Base-by-base conservation (phyloP, 2,113 vertebrate species). In the Silurus asotus region DNA sequence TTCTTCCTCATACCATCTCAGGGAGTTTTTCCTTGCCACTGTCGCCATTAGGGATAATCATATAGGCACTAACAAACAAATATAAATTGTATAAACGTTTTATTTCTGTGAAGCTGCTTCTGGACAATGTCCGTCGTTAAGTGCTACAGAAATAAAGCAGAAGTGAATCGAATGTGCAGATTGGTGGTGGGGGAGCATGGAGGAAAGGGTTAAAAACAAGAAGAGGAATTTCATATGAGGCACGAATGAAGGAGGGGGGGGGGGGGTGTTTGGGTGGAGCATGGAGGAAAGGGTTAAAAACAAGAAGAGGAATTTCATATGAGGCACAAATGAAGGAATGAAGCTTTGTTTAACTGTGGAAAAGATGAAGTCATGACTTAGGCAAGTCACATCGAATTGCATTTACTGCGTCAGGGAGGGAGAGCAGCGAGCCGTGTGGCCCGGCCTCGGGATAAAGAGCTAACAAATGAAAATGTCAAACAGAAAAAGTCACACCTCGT, bases 291-390 rank as follows among this genome's bases (percentile, higher is more conserved):
- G 76, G 69, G 48, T 74, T 83, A 10, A 58, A 37, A 37, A 37
- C 37, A 37, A 37, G 37, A 37, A 37, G 37, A 37, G 37, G 37
- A 80, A 75, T 84, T 79, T 53, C 5, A 76, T 82, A 61, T 55
- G 20, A 7, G 61, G 82, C 37, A 81, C 69, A 59, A 56, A 70
- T 65, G 56, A 45, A 37, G 56, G 45, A 81, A 84, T 69, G 59
- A 64, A 81, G 25, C 4, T 61, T 37, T 51, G 59, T 28, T 69
- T 48, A 53, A 72, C 65, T 85, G 53, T 87, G 86, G 86, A 87
- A 89, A 89, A 86, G 83, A 87, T 89, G 84, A 89, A 74, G 79
- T 89, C 86, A 89, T 87, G 74, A 85, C 28, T 78, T 61, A 64
- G 78, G 88, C 64, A 62, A 82, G 86, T 76, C 88, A 82, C 37